These are phyloP conservation scores for Cygnus buccinator DNA, from an alignment of 2,113 vertebrate genomes.

Conservation along the genomic window DNA sequence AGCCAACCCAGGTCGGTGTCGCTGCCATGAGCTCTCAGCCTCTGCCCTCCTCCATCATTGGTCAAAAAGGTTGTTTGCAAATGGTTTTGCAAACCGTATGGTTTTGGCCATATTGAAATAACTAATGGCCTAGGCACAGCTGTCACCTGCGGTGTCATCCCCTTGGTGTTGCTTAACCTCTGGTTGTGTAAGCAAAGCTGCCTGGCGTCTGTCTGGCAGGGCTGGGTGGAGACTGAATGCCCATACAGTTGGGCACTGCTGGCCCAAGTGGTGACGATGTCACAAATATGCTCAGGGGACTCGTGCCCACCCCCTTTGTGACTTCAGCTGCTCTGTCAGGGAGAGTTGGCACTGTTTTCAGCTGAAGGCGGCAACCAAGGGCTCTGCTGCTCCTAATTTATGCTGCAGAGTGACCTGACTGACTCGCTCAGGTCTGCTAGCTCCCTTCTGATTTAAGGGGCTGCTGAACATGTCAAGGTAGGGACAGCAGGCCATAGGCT, in stretches of 20 bases:
- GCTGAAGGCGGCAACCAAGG: background rate
- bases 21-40: background rate
- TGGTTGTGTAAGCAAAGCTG: rapidly evolving
- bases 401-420: background rate
- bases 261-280: background rate
- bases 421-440: background rate
- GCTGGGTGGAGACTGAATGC: background rate
- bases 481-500: rapidly evolving
- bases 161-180: rapidly evolving
- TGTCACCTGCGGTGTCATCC: background rate
- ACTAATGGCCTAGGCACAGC: background rate
- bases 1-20: background rate
- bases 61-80: background rate
- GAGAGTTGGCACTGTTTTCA: background rate
- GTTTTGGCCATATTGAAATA: background rate
- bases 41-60: background rate
- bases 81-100: too few species aligned
- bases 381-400: background rate
- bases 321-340: background rate
- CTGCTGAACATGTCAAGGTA: background rate
- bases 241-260: rapidly evolving
- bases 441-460: background rate
- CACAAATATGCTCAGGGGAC: background rate
- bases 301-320: background rate
- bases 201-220: background rate